Conservation (phyloP, 2,888 invertebrate genomes). For the Argyresthia goedartella region DNA sequence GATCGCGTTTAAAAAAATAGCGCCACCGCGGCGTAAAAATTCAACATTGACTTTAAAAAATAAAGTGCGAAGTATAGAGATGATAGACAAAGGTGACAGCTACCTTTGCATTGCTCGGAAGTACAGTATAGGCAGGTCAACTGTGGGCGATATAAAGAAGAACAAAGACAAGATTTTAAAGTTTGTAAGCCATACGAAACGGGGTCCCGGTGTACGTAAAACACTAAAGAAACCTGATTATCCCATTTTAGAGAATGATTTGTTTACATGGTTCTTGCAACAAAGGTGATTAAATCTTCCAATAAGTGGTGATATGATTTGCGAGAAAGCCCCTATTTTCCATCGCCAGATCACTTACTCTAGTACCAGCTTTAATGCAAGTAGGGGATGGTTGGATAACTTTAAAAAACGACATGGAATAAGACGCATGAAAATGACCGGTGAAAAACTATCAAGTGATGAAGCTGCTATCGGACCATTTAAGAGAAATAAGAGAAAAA, state of each 20-base stretch:
- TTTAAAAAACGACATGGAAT: constrained; percentile 13
- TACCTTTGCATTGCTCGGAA: too few relatives aligned
- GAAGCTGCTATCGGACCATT: constrained; percentile 11
- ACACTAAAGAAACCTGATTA: background rate
- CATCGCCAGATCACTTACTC: too few relatives aligned
- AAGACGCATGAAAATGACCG: constrained; percentile 11
- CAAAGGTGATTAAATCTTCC: constrained; percentile 6
- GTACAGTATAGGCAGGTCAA: too few relatives aligned
- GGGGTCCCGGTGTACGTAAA: background rate
- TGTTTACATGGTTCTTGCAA: constrained; percentile 6
- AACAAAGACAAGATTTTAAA: too few relatives aligned
- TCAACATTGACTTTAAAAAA: too few relatives aligned
- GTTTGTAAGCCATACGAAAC: too few relatives aligned
- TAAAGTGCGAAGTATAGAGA: too few relatives aligned
- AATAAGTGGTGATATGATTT: constrained; percentile 5
- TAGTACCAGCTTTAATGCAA: background rate
- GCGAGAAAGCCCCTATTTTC: background rate
- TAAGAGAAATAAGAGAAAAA: too few relatives aligned
- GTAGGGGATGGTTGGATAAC: background rate
- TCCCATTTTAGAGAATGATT: constrained; percentile 3
- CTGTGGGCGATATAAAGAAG: too few relatives aligned
- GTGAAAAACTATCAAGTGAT: constrained; percentile 17
- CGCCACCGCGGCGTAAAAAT: too few relatives aligned
- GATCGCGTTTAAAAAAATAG: too few relatives aligned
- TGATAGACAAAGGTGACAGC: too few relatives aligned